These are phyloP conservation scores for Drosophila siamana DNA, from an alignment of 2,888 invertebrate genomes.

Conservation along the genomic window DNA sequence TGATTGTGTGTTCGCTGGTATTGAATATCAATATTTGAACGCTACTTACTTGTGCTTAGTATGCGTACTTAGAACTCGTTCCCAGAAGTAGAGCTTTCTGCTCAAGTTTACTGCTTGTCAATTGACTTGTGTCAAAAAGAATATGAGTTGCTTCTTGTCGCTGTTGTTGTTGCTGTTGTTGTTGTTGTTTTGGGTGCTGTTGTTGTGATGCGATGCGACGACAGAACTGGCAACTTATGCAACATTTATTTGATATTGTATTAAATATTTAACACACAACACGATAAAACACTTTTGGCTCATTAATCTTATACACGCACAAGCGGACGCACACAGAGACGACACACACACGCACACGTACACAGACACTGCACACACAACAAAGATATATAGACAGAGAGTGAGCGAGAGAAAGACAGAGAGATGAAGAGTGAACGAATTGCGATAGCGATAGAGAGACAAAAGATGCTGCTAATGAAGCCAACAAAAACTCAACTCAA, in stretches of 20 bases:
- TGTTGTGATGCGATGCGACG: slow-evolving; percentile 46
- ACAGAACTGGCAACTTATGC: slow-evolving; percentile 63
- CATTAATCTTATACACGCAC: slow-evolving; percentile 67
- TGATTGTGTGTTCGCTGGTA: background rate
- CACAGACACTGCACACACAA: slow-evolving; percentile 11
- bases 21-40: slow-evolving; percentile 36
- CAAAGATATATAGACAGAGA: background rate
- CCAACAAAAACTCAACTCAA: slow-evolving; percentile 25
- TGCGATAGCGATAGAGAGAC: slow-evolving; percentile 11
- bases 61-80: slow-evolving; percentile 5
- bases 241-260: slow-evolving; percentile 76
- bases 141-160: slow-evolving; percentile 19
- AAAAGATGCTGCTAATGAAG: slow-evolving; percentile 61
- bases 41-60: slow-evolving; percentile 35
- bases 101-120: slow-evolving; percentile 17
- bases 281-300: slow-evolving; percentile 80
- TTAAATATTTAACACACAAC: slow-evolving; percentile 78
- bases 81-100: slow-evolving; percentile 4
- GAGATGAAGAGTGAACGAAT: background rate
- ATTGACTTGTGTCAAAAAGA: slow-evolving; percentile 36
- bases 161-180: slow-evolving; percentile 14
- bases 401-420: background rate
- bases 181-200: slow-evolving; percentile 5
- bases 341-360: slow-evolving; percentile 2
- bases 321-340: slow-evolving; percentile 12